Evolutionary conservation across 2,797 vertebrate species (phyloP).

Genomic region (Sebastes kiyomatsui): DNA sequence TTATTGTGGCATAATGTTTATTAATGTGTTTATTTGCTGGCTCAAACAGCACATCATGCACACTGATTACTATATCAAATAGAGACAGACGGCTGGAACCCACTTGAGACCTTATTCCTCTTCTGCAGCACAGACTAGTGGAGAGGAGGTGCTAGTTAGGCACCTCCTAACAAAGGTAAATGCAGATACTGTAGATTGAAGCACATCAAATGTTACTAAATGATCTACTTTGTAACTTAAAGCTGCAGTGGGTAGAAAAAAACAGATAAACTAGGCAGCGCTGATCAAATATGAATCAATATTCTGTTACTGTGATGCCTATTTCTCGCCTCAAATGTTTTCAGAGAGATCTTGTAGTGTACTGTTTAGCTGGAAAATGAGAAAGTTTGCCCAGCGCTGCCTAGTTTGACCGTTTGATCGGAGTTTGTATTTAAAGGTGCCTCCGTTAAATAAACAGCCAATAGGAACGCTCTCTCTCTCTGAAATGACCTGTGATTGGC

Average conservation of each 20-base stretch:
- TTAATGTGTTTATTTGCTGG: constrained; percentile 76
- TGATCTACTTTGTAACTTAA: not conserved
- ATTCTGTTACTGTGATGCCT: not conserved
- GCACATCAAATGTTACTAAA: not conserved
- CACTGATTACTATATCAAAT: constrained; percentile 70
- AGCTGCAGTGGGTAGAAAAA: too few species aligned
- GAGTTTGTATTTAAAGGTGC: too few species aligned
- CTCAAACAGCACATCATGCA: constrained; percentile 49
- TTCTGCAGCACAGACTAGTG: constrained; percentile 45
- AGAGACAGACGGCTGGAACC: constrained; percentile 39
- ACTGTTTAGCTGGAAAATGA: too few species aligned
- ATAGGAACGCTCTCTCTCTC: too few species aligned
- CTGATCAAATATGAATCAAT: not conserved
- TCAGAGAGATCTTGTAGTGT: too few species aligned
- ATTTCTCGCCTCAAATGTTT: too few species aligned
- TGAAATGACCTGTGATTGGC: too few species aligned
- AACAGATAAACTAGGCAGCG: too few species aligned
- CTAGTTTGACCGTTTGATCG: too few species aligned
- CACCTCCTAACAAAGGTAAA: not conserved
- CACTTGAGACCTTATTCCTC: constrained; percentile 7
- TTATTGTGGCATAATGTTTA: constrained; percentile 77
- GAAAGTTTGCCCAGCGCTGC: too few species aligned
- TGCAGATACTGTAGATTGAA: not conserved
- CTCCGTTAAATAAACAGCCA: too few species aligned
- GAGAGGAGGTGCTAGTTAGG: constrained; percentile 21